Base-by-base conservation (phyloP, 1,140 invertebrate species). In the Psix sp. region DNA sequence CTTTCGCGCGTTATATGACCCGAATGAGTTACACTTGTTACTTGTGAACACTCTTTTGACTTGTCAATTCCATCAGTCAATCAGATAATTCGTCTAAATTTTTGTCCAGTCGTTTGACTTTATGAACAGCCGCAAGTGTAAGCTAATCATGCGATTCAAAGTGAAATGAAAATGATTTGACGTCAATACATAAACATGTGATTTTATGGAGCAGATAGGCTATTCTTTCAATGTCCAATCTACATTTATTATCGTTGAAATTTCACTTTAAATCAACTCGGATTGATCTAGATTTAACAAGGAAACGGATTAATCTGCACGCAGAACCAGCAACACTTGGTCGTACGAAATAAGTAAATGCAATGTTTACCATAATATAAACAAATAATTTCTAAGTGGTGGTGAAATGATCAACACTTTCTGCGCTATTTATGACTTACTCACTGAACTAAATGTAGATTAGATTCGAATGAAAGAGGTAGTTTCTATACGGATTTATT, bases 351-450 rank as follows among this genome's bases (percentile, higher is more conserved):
- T n/a, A 65, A 65, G 40, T 56, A 63, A 63, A 63, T 29, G 40
- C 33, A 20, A 21, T 31, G 60, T 31, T 54, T 36, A 36, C 10
- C 46, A 15, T 36, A 13, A 16, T 48, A n/a, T 14, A 11, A 5
- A 10, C 36, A 39, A 60, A 38, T 21, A 40, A 20, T 29, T 31
- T 31, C 24, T 21, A 24, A 21, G 40, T 39, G 31, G 39, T 33
- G 31, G 40, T 39, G 49, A 17, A 17, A 57, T 56, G 35, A 67
- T 57, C 56, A 67, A 51, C 52, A 59, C 52, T 67, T 67, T 67
- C 63, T 51, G 63, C 63, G 49, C 63, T 59, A 67, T 67, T 67
- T 57, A 42, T 56, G 29, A 49, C 29, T 36, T 38, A 18, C 17
- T 56, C 15, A 14, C 6, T 11, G n/a, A 43, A 16, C 7, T 2